Conservation (phyloP, 2,888 invertebrate genomes). For the Tanytarsus gracilentus region DNA sequence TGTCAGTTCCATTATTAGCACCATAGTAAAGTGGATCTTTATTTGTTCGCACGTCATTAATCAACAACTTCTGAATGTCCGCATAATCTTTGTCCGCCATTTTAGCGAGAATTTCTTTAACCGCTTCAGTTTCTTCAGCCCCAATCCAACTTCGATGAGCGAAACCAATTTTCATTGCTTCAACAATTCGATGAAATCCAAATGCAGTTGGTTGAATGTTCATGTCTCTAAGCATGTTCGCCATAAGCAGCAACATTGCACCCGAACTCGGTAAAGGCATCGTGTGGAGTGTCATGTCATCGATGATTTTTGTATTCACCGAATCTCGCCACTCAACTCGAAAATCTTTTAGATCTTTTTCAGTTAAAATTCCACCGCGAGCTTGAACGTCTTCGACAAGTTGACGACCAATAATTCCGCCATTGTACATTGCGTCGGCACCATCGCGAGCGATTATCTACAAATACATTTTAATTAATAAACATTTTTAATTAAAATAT, state of each 20-base stretch:
- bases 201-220: background rate
- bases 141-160: conserved; percentile 77
- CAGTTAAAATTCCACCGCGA: conserved; percentile 67
- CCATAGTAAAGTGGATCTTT: conserved; percentile 64
- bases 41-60: conserved; percentile 50
- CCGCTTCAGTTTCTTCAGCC: conserved; percentile 46
- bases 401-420: conserved; percentile 45
- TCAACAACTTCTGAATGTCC: conserved; percentile 42
- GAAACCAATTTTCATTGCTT: conserved; percentile 86
- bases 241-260: conserved; percentile 65
- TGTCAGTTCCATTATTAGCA: conserved; percentile 48
- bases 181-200: conserved; percentile 71
- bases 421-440: conserved; percentile 62
- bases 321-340: conserved; percentile 56
- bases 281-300: conserved; percentile 60
- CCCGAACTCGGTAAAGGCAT: conserved; percentile 79
- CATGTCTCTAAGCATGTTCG: conserved; percentile 62
- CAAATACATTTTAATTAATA: no score
- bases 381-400: conserved; percentile 51
- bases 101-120: conserved; percentile 44
- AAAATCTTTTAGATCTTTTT: conserved; percentile 65
- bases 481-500: no score
- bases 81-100: conserved; percentile 58
- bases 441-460: conserved; percentile 60
- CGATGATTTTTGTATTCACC: conserved; percentile 48